These are phyloP conservation scores for Colius striatus DNA, from an alignment of 2,113 vertebrate genomes.

Conservation along the genomic window DNA sequence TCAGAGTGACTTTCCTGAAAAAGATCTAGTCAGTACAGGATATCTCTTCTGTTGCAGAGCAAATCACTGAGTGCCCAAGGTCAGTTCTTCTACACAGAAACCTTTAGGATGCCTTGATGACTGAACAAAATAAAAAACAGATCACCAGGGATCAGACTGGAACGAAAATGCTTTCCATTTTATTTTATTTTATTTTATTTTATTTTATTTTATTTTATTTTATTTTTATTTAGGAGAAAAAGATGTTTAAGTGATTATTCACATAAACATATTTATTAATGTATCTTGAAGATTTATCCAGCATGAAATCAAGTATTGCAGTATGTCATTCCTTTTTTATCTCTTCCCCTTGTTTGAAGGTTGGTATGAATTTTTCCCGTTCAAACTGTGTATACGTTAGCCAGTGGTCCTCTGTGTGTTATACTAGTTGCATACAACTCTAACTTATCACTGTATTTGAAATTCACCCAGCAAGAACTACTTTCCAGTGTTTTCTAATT, in stretches of 20 bases:
- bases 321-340: neutral
- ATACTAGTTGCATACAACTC: neutral
- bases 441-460: constrained; percentile 5
- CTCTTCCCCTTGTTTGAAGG: neutral
- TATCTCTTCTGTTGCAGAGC: neutral
- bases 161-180: neutral
- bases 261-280: neutral
- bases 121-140: neutral
- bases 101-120: neutral
- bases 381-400: neutral
- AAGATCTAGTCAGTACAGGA: neutral
- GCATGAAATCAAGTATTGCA: neutral
- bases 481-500: neutral
- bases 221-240: neutral
- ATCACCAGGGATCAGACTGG: neutral
- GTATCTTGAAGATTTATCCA: neutral
- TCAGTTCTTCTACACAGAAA: neutral
- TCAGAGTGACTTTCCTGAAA: neutral
- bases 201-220: neutral
- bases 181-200: neutral
- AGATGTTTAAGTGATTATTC: neutral
- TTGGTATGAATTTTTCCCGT: neutral
- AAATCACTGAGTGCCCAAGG: neutral
- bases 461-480: neutral
- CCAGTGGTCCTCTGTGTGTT: neutral